Base-by-base conservation (phyloP, 2,113 vertebrate genomes). In the Sylvietta virens region DNA sequence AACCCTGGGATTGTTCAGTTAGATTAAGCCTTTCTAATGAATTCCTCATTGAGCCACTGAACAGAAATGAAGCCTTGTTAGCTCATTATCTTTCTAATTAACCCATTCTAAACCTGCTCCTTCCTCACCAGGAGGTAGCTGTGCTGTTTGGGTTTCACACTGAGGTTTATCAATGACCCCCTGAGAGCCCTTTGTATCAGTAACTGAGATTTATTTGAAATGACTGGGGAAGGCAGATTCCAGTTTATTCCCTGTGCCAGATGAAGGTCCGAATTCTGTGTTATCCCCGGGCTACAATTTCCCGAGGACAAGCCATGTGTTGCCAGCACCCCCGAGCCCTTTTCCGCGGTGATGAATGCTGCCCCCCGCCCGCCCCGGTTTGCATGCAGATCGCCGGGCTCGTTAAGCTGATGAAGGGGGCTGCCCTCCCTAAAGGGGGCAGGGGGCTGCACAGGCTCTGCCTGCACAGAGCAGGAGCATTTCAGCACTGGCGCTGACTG, bases 71-170 rank as follows among this genome's bases (percentile, higher is more conserved):
- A 96, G 95, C 95, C 97, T 97, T 98, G 98, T 98, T 98, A 98
- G 96, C 97, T 97, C 97, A 98, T 98, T 98, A 98, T 97, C 97
- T 96, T 97, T 96, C 97, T 98, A 97, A 98, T 98, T 98, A 98
- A 98, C 97, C 98, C 97, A 97, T 98, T 98, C 97, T 97, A 97
- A 96, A 97, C 96, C 96, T 94, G 96, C 96, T 97, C 92, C 86
- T 90, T 95, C 94, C 96, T 92, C 97, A 97, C 95, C 95, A 82
- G 95, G 97, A 95, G 97, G 95, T 93, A 94, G 95, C 91, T 61
- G 81, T 42, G 93, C 89, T 97, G 94, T 97, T 98, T 97, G 93
- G 95, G 92, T 97, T 97, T 98, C 97, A 97, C 96, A 97, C 97
- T 97, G 97, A 96, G 97, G 97, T 96, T 97, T 97, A 96, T 97